A percentile compares a stretch with the other conserved stretches of the same genome.
Evolutionary conservation across 2,888 invertebrate species (phyloP).

Genomic region (Pristionchus fissidentatus): DNA sequence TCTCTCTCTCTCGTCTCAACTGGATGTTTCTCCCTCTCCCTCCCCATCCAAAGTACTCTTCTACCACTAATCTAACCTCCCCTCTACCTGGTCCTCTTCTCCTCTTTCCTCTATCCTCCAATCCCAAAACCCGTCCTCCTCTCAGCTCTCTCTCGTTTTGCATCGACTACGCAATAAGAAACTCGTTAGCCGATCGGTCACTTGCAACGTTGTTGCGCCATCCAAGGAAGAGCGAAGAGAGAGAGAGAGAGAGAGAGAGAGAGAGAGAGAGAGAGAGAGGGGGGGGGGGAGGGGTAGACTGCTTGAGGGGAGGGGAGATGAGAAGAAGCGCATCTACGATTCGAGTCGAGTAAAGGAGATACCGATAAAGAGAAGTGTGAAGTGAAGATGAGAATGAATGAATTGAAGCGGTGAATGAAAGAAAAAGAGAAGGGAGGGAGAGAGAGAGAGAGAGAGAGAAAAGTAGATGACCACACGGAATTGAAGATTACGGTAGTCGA

Average conservation of each 20-base stretch:
- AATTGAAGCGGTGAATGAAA: background rate
- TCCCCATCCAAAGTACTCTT: slow-evolving; percentile 2
- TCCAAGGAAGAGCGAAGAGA: background rate
- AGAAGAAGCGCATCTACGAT: background rate
- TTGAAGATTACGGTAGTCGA: background rate
- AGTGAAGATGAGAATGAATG: background rate
- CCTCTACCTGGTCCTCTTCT: slow-evolving; percentile 4
- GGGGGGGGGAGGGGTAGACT: background rate
- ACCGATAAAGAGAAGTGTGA: slow-evolving; percentile 4
- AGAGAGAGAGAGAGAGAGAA: background rate
- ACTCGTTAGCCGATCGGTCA: slow-evolving; percentile 6
- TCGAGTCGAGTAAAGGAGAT: background rate
- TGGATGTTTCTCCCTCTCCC: background rate
- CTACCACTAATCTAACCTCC: background rate
- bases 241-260: no score
- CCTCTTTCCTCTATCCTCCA: background rate
- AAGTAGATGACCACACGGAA: background rate
- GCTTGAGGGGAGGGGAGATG: background rate
- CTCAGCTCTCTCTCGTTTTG: slow-evolving; percentile 47
- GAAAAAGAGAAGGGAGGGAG: background rate
- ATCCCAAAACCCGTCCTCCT: slow-evolving; percentile 5
- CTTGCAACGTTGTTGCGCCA: slow-evolving; percentile 10
- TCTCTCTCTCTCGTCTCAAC: background rate
- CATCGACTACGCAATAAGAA: slow-evolving; percentile 14
- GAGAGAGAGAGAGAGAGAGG: background rate